Conservation (phyloP, 2,113 vertebrate genomes). For the Coregonus clupeaformis region DNA sequence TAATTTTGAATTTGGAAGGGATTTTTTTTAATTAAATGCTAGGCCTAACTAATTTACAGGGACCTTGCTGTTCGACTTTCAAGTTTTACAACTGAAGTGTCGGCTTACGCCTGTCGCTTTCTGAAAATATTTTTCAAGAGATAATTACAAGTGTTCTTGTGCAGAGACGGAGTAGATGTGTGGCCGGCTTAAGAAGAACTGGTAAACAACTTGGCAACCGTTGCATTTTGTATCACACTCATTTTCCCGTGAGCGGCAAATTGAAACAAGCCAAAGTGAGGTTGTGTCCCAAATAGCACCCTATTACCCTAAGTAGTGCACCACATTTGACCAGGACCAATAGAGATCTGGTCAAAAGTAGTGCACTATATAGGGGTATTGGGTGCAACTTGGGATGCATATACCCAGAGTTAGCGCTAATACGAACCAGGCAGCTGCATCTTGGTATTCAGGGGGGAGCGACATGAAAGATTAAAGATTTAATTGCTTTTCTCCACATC, state of each 20-base stretch:
- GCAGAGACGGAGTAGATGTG: conserved; percentile 55
- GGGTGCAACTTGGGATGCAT: not conserved
- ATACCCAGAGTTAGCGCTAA: conserved; percentile 53
- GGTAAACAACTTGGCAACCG: conserved; percentile 67
- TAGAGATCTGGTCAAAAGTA: no score
- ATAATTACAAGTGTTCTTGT: conserved; percentile 71
- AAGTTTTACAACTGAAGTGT: conserved; percentile 59
- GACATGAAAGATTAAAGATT: conserved; percentile 74
- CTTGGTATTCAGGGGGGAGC: conserved; percentile 68
- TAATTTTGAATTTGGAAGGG: not conserved
- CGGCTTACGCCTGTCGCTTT: conserved; percentile 43
- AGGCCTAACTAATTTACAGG: conserved; percentile 33
- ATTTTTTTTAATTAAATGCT: no score
- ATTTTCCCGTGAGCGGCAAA: conserved; percentile 61
- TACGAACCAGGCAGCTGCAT: conserved; percentile 59
- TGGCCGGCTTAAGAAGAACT: not conserved
- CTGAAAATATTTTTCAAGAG: conserved; percentile 58
- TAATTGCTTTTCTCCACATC: conserved; percentile 76
- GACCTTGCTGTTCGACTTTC: conserved; percentile 53
- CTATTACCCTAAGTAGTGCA: no score
- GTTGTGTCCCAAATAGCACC: no score
- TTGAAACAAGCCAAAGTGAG: conserved; percentile 58
- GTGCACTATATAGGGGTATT: no score
- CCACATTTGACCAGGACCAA: no score
- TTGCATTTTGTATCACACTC: conserved; percentile 53